Percentiles rank a stretch among this genome's conserved stretches.
These are phyloP conservation scores for Leistus spinibarbis DNA, from an alignment of 2,888 invertebrate genomes.

Conservation along the genomic window DNA sequence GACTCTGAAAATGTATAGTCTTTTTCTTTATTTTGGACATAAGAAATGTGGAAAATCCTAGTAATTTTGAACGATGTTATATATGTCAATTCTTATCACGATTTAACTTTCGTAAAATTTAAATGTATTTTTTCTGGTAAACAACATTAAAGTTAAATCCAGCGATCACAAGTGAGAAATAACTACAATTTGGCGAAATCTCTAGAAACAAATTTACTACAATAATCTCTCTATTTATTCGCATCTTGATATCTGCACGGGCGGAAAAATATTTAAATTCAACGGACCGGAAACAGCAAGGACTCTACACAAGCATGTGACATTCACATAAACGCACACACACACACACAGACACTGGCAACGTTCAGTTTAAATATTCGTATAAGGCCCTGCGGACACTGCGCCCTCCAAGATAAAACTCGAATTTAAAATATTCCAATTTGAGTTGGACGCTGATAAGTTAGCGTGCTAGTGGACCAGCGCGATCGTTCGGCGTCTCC, in stretches of 20 bases:
- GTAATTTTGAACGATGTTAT: too few relatives aligned
- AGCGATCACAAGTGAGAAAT: not conserved
- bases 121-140: not conserved
- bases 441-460: constrained; percentile 54
- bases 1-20: too few relatives aligned
- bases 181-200: not conserved
- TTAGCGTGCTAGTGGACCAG: constrained; percentile 45
- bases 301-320: constrained; percentile 23
- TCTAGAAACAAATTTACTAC: not conserved
- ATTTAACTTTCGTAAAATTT: not conserved
- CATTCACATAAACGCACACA: constrained; percentile 2
- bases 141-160: not conserved
- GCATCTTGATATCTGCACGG: not conserved
- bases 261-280: not conserved
- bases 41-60: too few relatives aligned
- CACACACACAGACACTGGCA: not conserved
- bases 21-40: too few relatives aligned
- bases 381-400: constrained; percentile 5
- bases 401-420: constrained; percentile 44
- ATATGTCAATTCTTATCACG: too few relatives aligned
- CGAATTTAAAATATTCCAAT: constrained; percentile 57
- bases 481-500: constrained; percentile 13
- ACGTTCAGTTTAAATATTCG: constrained; percentile 24
- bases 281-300: not conserved
- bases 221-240: not conserved